Percentiles rank a stretch among this genome's conserved stretches.
phyloP scores from a whole-genome alignment of 2,888 invertebrate species.

The Caenorhabditis sinica region DNA sequence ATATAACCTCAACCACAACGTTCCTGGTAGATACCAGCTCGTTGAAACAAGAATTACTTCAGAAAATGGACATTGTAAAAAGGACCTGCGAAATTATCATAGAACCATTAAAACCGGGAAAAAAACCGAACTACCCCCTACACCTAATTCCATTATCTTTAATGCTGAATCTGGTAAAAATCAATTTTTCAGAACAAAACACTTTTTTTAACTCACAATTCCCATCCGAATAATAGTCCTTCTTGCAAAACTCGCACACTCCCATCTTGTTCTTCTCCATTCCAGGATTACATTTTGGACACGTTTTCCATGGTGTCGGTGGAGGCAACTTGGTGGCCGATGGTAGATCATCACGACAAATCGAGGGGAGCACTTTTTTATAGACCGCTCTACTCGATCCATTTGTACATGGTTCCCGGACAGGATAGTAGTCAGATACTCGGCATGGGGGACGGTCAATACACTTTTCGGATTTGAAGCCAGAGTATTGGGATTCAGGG shows the following conservation, averaged over 20 bases:
- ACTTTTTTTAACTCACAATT: slow-evolving; percentile 79
- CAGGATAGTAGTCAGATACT: slow-evolving; percentile 85
- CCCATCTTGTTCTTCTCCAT: slow-evolving; percentile 84
- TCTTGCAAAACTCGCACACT: slow-evolving; percentile 85
- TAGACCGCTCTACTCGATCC: slow-evolving; percentile 84
- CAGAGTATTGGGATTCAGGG: slow-evolving; percentile 81
- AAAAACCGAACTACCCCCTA: too few relatives aligned
- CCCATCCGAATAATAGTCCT: slow-evolving; percentile 85
- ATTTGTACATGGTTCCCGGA: slow-evolving; percentile 85
- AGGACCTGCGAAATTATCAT: too few relatives aligned
- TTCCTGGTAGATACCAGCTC: too few relatives aligned
- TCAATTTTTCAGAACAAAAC: too few relatives aligned
- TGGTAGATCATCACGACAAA: slow-evolving; percentile 85
- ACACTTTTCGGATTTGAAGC: slow-evolving; percentile 85
- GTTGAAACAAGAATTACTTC: too few relatives aligned
- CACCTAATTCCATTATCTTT: too few relatives aligned
- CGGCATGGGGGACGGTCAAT: slow-evolving; percentile 85
- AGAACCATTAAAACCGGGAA: too few relatives aligned
- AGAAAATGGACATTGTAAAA: too few relatives aligned
- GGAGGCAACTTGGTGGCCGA: slow-evolving; percentile 82
- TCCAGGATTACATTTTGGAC: slow-evolving; percentile 86
- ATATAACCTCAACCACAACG: too few relatives aligned
- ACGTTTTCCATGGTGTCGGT: slow-evolving; percentile 80
- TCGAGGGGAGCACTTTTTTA: slow-evolving; percentile 86
- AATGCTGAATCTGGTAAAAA: too few relatives aligned